phyloP scores from a whole-genome alignment of 2,888 invertebrate species.

The Brenthis ino region DNA sequence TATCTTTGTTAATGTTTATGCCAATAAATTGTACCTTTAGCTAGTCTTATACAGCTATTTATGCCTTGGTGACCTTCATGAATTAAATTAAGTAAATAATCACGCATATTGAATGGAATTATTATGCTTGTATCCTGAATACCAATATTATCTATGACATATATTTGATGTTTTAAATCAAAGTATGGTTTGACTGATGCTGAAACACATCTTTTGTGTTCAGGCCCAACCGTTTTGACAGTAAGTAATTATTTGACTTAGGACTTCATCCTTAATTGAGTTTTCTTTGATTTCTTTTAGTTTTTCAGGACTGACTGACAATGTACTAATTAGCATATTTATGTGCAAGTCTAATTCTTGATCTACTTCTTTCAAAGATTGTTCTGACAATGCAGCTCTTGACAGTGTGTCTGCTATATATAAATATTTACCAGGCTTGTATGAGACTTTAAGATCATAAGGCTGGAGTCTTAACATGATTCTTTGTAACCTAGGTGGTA shows the following conservation, averaged over 20 bases:
- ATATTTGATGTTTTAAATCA: no score
- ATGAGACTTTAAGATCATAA: constrained; percentile 37
- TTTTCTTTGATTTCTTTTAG: no score
- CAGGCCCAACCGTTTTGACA: no score
- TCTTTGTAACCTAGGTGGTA: constrained; percentile 38
- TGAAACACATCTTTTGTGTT: no score
- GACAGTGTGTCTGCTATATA: constrained; percentile 41
- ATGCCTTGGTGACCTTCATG: constrained; percentile 7
- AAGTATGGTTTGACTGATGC: no score
- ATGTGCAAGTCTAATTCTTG: constrained; percentile 14
- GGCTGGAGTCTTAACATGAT: constrained; percentile 40
- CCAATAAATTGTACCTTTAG: constrained; percentile 7
- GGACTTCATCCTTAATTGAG: no score
- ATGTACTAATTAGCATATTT: no score
- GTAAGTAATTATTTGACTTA: no score
- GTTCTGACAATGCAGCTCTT: constrained; percentile 37
- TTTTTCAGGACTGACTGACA: no score
- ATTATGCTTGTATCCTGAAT: no score
- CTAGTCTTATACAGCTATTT: constrained; percentile 1
- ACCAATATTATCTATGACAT: no score
- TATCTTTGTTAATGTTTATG: constrained; percentile 1
- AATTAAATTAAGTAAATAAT: constrained; percentile 7
- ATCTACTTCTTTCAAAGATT: constrained; percentile 35
- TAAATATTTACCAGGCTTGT: constrained; percentile 36
- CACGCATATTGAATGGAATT: background rate